Conservation (phyloP, 2,797 vertebrate species). For the Pyrocephalus nanus region DNA sequence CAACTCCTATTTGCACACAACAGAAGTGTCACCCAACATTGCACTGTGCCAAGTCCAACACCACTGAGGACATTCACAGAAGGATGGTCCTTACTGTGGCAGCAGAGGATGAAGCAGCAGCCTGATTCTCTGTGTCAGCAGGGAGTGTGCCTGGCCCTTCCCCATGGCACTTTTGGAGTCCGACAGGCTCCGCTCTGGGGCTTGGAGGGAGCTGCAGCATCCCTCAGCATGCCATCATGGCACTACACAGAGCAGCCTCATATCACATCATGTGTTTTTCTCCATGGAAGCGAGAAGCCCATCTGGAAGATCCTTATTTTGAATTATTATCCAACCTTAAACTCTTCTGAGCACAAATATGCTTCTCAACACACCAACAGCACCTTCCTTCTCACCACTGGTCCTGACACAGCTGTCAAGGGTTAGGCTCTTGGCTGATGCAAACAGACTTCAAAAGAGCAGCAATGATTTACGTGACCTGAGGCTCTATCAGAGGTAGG, state of each 20-base stretch:
- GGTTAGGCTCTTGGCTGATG: neutral
- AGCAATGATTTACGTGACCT: neutral
- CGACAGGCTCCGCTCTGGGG: fast-evolving
- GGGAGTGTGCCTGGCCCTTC: fast-evolving
- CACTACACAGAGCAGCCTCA: neutral
- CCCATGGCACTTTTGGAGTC: fast-evolving
- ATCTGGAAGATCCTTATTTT: neutral
- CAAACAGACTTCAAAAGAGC: neutral
- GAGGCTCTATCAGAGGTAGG: neutral
- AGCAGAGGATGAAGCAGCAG: neutral
- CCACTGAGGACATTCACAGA: neutral
- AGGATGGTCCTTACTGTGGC: neutral
- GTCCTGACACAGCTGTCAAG: neutral
- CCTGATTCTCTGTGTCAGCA: fast-evolving
- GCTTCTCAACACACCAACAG: neutral
- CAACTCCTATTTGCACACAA: neutral
- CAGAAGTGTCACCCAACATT: neutral
- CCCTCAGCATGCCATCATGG: neutral
- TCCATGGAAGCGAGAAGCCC: neutral
- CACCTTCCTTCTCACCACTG: neutral
- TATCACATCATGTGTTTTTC: neutral
- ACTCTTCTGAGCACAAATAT: neutral
- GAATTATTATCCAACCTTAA: neutral
- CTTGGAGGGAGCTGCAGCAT: neutral
- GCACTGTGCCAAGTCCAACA: fast-evolving